Conservation (phyloP, 1,140 invertebrate genomes). For the Ephestia elutella region DNA sequence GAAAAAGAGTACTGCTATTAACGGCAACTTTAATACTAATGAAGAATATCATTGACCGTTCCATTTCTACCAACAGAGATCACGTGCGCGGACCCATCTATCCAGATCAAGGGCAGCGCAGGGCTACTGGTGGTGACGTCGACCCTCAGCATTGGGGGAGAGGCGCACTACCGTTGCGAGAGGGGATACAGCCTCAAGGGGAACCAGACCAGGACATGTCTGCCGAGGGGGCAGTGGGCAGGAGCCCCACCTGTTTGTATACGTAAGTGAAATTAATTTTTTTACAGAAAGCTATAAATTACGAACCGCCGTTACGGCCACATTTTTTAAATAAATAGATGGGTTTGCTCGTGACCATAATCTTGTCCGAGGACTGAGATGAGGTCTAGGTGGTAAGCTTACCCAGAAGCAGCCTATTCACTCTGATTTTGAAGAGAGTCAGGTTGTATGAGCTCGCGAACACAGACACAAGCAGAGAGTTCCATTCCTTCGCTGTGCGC, state of each 20-base stretch:
- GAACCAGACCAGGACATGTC: constrained; percentile 84
- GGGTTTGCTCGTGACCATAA: too few relatives aligned
- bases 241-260: constrained; percentile 85
- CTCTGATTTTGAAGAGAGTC: too few relatives aligned
- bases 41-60: neutral
- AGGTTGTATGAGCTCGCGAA: too few relatives aligned
- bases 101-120: constrained; percentile 47
- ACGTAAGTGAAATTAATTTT: constrained; percentile 79
- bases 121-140: constrained; percentile 69
- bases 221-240: constrained; percentile 87
- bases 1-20: too few relatives aligned
- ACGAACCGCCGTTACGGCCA: too few relatives aligned
- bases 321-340: too few relatives aligned
- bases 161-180: constrained; percentile 87
- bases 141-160: constrained; percentile 82
- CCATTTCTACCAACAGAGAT: constrained; percentile 77
- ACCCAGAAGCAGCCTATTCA: too few relatives aligned
- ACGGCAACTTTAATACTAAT: neutral
- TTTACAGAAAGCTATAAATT: too few relatives aligned
- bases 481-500: too few relatives aligned
- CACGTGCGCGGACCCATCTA: constrained; percentile 79
- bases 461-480: too few relatives aligned
- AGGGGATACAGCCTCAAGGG: constrained; percentile 87
- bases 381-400: too few relatives aligned
- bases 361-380: too few relatives aligned